Evolutionary conservation across 2,113 vertebrate species (phyloP), one percentile per base, ranked within the genome.

Genomic region (Coptodon rendalli): DNA sequence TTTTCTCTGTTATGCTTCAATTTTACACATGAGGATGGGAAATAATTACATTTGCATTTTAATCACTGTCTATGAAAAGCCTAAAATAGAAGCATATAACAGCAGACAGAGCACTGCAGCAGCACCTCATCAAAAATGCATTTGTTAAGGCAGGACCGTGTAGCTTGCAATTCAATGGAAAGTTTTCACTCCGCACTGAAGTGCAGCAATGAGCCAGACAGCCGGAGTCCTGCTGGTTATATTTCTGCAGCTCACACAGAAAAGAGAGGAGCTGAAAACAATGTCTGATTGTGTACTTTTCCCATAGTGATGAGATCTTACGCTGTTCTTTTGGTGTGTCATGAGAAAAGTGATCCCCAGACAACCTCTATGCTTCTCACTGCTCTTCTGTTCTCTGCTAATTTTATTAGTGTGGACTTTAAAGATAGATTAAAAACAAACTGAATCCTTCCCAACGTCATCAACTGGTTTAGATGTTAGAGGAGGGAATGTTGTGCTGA

Each of bases 101-200:
- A 76, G 6, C 63, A 79, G 22, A 40, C 68, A 57, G 66, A 79
- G 59, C 50, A 19, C 81, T 89, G 81, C 89, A 81, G 93, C 92
- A 86, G 80, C 31, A 9, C 22, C 27, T 66, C 80, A 94, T 96
- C 86, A 95, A 95, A 93, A 82, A 95, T 95, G 81, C n/a, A 95
- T 94, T 90, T 84, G 84, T 83, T 27, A 16, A 91, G 68, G 85
- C 82, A 86, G 82, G 85, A 68, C n/a, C 59, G 78, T 91, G 84
- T 63, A 85, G 29, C 45, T 78, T 89, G 78, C 81, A 73, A 87
- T 93, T 94, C 93, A 87, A 45, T 93, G 63, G 12, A 61, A 78
- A 13, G 91, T 31, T 71, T 81, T 89, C 53, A 24, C 81, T 59
- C 34, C 82, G 6, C 48, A 71, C 78, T 11, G 63, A 87, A 43